Conservation (phyloP, 1,140 invertebrate genomes). For the Drosophila pachea region DNA sequence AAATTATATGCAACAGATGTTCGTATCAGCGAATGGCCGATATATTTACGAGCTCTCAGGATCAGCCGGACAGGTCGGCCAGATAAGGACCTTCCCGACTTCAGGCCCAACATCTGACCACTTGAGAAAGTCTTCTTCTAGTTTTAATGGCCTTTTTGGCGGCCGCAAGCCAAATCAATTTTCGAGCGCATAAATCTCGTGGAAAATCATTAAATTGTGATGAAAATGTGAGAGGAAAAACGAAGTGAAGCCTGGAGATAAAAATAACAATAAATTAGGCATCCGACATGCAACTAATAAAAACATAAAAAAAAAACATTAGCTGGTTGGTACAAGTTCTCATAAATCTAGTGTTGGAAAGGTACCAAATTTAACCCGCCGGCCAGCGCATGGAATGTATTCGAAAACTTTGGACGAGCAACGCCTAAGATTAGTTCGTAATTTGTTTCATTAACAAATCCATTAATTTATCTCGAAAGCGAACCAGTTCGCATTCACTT, state of each 20-base stretch:
- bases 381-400: not conserved
- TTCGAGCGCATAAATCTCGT: conserved; percentile 61
- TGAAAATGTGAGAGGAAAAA: conserved; percentile 12
- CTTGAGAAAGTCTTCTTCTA: conserved; percentile 34
- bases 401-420: not conserved
- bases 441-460: conserved; percentile 49
- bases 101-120: conserved; percentile 38
- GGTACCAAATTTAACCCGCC: not conserved
- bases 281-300: conserved; percentile 38
- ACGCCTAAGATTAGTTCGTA: conserved; percentile 36
- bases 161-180: conserved; percentile 63
- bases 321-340: not conserved
- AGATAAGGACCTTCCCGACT: conserved; percentile 25
- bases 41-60: conserved; percentile 59
- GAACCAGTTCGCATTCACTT: conserved; percentile 4
- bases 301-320: conserved; percentile 41
- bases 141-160: conserved; percentile 50
- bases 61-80: conserved; percentile 10
- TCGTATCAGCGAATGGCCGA: conserved; percentile 57
- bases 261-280: conserved; percentile 56
- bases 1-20: conserved; percentile 75
- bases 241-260: conserved; percentile 47
- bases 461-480: conserved; percentile 42
- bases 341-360: conserved; percentile 4
- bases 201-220: conserved; percentile 5